A percentile compares a stretch with the other conserved stretches of the same genome.
phyloP scores from a whole-genome alignment of 2,113 vertebrate genomes.

The Empidonax traillii region DNA sequence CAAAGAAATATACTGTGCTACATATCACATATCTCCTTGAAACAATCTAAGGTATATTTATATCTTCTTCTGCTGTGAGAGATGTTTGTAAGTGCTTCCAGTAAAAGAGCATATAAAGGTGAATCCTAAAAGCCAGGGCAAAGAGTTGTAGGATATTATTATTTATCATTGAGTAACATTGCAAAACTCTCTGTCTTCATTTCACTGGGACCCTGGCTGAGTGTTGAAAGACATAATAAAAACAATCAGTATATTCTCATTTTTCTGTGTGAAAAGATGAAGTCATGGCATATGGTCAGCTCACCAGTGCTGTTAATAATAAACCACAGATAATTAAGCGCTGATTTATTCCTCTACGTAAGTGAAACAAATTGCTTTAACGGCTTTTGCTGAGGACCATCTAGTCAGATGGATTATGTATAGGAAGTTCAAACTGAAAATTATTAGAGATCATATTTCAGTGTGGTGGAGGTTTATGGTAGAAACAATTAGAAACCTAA shows the following conservation, averaged over 20 bases:
- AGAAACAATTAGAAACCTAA: constrained; percentile 80
- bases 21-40: neutral
- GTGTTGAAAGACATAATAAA: constrained; percentile 70
- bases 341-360: constrained; percentile 80
- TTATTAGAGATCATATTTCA: constrained; percentile 78
- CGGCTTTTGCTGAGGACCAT: constrained; percentile 72
- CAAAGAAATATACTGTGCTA: neutral
- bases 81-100: neutral
- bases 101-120: neutral
- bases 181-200: neutral
- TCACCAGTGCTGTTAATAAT: constrained; percentile 79
- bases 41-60: constrained; percentile 13
- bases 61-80: neutral
- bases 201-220: neutral
- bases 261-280: constrained; percentile 77
- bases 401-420: constrained; percentile 77
- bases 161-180: constrained; percentile 16
- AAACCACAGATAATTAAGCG: constrained; percentile 80
- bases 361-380: constrained; percentile 83
- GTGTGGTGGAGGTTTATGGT: constrained; percentile 73
- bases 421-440: constrained; percentile 79
- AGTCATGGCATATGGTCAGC: constrained; percentile 83
- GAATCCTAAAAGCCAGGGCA: constrained; percentile 15
- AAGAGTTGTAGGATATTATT: neutral
- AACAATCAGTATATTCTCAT: constrained; percentile 74